phyloP scores from a whole-genome alignment of 2,113 vertebrate species.

The Tachuris rubrigastra region DNA sequence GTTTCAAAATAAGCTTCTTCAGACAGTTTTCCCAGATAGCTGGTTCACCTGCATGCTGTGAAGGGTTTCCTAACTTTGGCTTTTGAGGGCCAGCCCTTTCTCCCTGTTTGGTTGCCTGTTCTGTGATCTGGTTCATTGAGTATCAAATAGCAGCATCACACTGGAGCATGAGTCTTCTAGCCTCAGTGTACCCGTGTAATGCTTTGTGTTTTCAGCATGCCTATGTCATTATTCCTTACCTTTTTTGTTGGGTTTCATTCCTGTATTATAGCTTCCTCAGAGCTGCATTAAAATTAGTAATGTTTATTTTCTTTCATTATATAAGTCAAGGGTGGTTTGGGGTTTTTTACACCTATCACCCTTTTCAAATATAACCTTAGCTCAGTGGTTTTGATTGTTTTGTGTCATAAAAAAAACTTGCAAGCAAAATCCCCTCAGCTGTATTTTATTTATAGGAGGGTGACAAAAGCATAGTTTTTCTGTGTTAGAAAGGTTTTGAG shows the following conservation, averaged over 20 bases:
- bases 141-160: neutral
- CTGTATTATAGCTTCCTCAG: neutral
- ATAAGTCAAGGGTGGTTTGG: neutral
- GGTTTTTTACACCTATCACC: neutral
- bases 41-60: neutral
- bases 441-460: neutral
- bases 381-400: neutral
- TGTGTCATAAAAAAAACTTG: neutral
- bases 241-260: neutral
- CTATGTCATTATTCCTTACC: neutral
- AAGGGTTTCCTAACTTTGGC: neutral
- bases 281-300: neutral
- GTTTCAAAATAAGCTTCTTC: neutral
- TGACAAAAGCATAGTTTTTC: neutral
- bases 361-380: neutral
- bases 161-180: fast-evolving
- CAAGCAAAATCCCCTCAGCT: neutral
- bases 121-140: neutral
- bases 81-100: neutral
- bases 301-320: neutral
- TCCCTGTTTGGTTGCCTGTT: neutral
- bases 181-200: fast-evolving
- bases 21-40: neutral
- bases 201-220: neutral
- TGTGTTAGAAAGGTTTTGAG: neutral